Base-by-base conservation (phyloP, 2,888 invertebrate species). In the Masnerella sp. region DNA sequence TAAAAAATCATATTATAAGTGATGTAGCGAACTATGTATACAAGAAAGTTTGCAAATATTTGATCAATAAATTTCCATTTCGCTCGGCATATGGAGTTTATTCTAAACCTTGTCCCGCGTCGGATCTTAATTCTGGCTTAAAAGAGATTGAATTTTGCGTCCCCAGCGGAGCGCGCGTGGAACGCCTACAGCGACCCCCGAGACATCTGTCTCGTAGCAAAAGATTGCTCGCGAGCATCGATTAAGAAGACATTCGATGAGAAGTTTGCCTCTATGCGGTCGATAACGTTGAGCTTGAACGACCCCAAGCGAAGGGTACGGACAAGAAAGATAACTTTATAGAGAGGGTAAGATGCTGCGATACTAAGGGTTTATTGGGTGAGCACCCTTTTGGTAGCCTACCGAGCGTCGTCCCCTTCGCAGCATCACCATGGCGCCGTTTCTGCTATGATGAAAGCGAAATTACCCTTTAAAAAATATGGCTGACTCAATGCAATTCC, bases 311-410 rank as follows among this genome's bases (percentile, higher is more conserved):
- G 61, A 68, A 77, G 83, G 79, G 82, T 80, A 83, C 80, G 81
- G 82, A 83, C 84, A 86, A 86, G 86, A 84, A 86, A 86, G 85
- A 86, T 86, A 85, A 85, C 85, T 86, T 86, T 81, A 80, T 81
- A 81, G 84, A 80, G 82, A 84, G 86, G 85, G 86, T 84, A 86
- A 86, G 86, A 86, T 84, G 83, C 79, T 80, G 80, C 81, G 83
- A 80, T 78, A 75, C 82, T 80, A 82, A 83, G 86, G 87, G 84
- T 86, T 84, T 87, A 87, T 87, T 87, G 87, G 87, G 83, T 80
- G 83, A 79, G 82, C 85, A 83, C 82, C 84, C 81, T 77, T 76
- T 72, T 49, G 69, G 59, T 68, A 68, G 74, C 70, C 61, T 74
- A 61, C 74, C 45, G 51, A 51, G 70, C 78, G 54, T 74, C 79